Base-by-base conservation (phyloP, 2,888 invertebrate genomes). In the Bursaphelenchus okinawaensis region DNA sequence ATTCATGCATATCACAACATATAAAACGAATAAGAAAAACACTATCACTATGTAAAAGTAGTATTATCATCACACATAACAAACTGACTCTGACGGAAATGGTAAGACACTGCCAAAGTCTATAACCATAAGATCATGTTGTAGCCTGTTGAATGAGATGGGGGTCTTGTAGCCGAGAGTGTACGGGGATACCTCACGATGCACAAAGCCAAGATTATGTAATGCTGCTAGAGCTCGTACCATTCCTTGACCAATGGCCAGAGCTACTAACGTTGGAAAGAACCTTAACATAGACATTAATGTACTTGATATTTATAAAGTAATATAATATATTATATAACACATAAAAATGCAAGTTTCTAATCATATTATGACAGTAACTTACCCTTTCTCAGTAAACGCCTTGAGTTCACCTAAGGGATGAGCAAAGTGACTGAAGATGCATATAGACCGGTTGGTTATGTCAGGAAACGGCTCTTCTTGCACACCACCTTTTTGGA, bases 21-120 rank as follows among this genome's bases (percentile, higher is more conserved):
- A n/a, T n/a, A n/a, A n/a, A n/a, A n/a, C n/a, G n/a, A n/a, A n/a
- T n/a, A n/a, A n/a, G n/a, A n/a, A n/a, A n/a, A n/a, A n/a, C n/a
- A n/a, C n/a, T n/a, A n/a, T n/a, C n/a, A n/a, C n/a, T n/a, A n/a
- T n/a, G n/a, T n/a, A n/a, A n/a, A n/a, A n/a, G n/a, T n/a, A n/a
- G n/a, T n/a, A n/a, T n/a, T n/a, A n/a, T n/a, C n/a, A n/a, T n/a
- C n/a, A n/a, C n/a, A n/a, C 0, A 8, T 12, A 50, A 12, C 20
- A 19, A 28, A 0, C 8, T 51, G 51, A 64, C 69, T 60, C 55
- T 7, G 55, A 7, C 3, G 68, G 69, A 55, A 59, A 68, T 23
- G 61, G 61, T 51, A 55, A 58, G 2, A 61, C 67, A 28, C 69
- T 55, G 31, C 68, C 63, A 20, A 71, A 24, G 57, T 71, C 71